Conservation (phyloP, 2,888 invertebrate genomes). For the Alitta virens region DNA sequence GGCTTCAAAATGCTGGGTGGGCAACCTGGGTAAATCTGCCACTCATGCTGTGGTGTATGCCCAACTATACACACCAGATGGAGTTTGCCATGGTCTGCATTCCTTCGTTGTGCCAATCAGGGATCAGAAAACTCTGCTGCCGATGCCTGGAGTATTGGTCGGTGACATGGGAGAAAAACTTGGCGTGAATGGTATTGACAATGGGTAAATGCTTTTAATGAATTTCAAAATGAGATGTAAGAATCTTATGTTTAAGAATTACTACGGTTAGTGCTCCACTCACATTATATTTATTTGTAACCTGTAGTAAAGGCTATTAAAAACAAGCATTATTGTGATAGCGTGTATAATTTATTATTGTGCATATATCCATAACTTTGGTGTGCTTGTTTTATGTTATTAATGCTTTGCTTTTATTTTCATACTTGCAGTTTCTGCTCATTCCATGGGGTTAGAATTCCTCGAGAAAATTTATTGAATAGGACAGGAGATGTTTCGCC, state of each 20-base stretch:
- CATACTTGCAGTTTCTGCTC: constrained; percentile 69
- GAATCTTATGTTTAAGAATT: not conserved
- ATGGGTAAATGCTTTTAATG: constrained; percentile 68
- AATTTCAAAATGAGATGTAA: not conserved
- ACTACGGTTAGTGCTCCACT: too few relatives aligned
- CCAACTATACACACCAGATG: constrained; percentile 78
- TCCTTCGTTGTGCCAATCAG: constrained; percentile 81
- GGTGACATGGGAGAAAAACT: constrained; percentile 93
- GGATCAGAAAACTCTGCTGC: constrained; percentile 40
- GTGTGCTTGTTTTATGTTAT: too few relatives aligned
- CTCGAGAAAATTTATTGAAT: constrained; percentile 80
- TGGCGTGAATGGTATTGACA: constrained; percentile 88
- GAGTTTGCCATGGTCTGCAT: constrained; percentile 77
- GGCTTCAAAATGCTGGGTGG: constrained; percentile 82
- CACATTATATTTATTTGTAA: too few relatives aligned
- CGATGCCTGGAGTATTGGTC: constrained; percentile 73
- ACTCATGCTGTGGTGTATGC: constrained; percentile 88
- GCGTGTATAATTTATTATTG: too few relatives aligned
- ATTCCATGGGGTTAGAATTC: constrained; percentile 84
- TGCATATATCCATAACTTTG: too few relatives aligned
- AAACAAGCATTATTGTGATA: too few relatives aligned
- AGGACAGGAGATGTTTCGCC: constrained; percentile 84
- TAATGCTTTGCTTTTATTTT: not conserved
- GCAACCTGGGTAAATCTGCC: constrained; percentile 70
- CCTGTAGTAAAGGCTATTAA: too few relatives aligned